A percentile compares a stretch with the other conserved stretches of the same genome.
These are phyloP conservation scores for Cephalopachus bancanus DNA, from an alignment of 2,797 vertebrate species.

Conservation along the genomic window DNA sequence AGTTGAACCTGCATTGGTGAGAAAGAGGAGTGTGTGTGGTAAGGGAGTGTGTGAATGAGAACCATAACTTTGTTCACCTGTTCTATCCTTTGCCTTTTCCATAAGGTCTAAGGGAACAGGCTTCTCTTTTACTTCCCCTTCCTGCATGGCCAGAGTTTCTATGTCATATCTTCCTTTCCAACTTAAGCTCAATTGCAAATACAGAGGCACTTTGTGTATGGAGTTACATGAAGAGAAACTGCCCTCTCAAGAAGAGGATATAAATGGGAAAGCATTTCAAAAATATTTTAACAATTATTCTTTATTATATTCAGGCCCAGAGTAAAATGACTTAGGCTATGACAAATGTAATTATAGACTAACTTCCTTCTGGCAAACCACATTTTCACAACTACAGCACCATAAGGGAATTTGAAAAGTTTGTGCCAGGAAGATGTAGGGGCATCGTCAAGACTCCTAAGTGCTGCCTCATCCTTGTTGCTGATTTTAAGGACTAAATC, in stretches of 20 bases:
- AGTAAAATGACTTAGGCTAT: conserved; percentile 5
- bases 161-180: not conserved
- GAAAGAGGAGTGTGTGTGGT: not conserved
- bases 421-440: not conserved
- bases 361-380: not conserved
- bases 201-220: not conserved
- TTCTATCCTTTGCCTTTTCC: not conserved
- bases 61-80: not conserved
- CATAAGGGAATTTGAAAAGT: not conserved
- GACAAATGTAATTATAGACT: not conserved
- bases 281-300: not conserved
- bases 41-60: not conserved
- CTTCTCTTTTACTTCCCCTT: conserved; percentile 1
- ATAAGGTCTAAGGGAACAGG: not conserved
- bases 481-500: not conserved
- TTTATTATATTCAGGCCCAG: not conserved
- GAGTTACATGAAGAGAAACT: not conserved
- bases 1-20: not conserved
- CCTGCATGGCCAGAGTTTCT: not conserved
- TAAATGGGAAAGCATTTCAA: conserved; percentile 22
- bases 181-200: not conserved
- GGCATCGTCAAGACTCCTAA: too few relatives aligned
- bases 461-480: not conserved
- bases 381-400: not conserved
- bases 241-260: not conserved